A percentile compares a stretch with the other conserved stretches of the same genome.
Evolutionary conservation across 2,113 vertebrate genomes (phyloP).

Genomic region (Ptychochromis oligacanthus): DNA sequence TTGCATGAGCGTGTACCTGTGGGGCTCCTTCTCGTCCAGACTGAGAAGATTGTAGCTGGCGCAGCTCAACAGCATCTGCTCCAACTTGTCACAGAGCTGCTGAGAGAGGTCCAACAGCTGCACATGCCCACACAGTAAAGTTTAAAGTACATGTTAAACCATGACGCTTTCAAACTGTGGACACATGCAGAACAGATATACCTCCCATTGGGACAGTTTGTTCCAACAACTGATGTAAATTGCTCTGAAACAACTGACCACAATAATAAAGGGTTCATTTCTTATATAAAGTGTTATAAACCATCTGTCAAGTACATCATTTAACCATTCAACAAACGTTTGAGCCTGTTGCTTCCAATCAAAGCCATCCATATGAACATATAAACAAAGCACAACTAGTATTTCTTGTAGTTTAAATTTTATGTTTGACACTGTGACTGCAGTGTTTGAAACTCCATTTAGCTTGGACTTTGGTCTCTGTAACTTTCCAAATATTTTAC

Average conservation of each 20-base stretch:
- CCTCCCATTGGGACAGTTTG: neutral
- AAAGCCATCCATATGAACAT: too few species aligned
- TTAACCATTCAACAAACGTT: neutral
- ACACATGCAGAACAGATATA: neutral
- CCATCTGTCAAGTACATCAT: neutral
- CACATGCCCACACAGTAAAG: neutral
- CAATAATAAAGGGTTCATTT: neutral
- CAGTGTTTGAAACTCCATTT: neutral
- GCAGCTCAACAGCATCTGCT: conserved; percentile 83
- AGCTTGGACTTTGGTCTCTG: neutral
- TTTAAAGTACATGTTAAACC: neutral
- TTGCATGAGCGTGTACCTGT: conserved; percentile 70
- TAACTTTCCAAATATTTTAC: neutral
- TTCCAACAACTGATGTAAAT: neutral
- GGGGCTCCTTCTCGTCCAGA: conserved; percentile 80
- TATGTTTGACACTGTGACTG: too few species aligned
- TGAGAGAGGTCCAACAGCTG: conserved; percentile 87
- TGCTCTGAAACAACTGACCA: neutral
- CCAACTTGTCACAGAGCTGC: conserved; percentile 82
- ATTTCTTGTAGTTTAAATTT: too few species aligned
- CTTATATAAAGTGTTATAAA: neutral
- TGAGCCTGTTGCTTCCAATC: neutral
- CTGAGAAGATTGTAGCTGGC: conserved; percentile 76
- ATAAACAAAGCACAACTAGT: too few species aligned
- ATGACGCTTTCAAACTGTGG: neutral